phyloP scores from a whole-genome alignment of 2,888 invertebrate species.

The Synergus itoensis region DNA sequence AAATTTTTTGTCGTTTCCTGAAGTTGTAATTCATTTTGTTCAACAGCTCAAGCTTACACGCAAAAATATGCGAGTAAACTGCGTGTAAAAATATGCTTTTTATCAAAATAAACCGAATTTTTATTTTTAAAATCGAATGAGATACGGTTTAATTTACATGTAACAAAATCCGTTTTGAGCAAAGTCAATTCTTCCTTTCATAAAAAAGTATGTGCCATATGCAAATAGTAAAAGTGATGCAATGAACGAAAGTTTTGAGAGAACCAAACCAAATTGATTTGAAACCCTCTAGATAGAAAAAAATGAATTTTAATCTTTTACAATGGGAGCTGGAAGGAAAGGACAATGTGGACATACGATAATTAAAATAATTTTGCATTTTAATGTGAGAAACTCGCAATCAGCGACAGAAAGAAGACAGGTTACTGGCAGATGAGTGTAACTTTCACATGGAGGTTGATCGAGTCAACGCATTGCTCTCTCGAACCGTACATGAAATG shows the following conservation, averaged over 20 bases:
- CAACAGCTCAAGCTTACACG: too few relatives aligned
- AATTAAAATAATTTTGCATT: slow-evolving; percentile 22
- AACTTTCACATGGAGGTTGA: slow-evolving; percentile 69
- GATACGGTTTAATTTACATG: too few relatives aligned
- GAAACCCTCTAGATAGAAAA: background rate
- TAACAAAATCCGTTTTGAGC: background rate
- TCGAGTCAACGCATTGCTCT: slow-evolving; percentile 48
- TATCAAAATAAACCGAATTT: too few relatives aligned
- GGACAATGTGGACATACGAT: background rate
- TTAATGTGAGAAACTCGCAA: slow-evolving; percentile 54
- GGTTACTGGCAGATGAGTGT: slow-evolving; percentile 63
- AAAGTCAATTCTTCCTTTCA: background rate
- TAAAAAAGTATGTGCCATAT: background rate
- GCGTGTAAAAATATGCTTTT: too few relatives aligned
- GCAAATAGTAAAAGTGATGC: background rate
- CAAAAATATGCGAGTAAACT: too few relatives aligned
- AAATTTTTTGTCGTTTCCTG: background rate
- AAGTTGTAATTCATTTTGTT: background rate
- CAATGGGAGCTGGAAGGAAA: background rate
- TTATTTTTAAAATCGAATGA: too few relatives aligned
- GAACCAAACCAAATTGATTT: background rate
- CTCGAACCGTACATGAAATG: slow-evolving; percentile 46
- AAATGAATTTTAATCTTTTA: background rate
- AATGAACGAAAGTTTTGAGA: background rate
- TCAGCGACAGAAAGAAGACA: slow-evolving; percentile 61